A percentile compares a stretch with the other conserved stretches of the same genome.
These are phyloP conservation scores for Psococerastis gibbosa DNA, from an alignment of 2,888 invertebrate genomes.

Conservation along the genomic window DNA sequence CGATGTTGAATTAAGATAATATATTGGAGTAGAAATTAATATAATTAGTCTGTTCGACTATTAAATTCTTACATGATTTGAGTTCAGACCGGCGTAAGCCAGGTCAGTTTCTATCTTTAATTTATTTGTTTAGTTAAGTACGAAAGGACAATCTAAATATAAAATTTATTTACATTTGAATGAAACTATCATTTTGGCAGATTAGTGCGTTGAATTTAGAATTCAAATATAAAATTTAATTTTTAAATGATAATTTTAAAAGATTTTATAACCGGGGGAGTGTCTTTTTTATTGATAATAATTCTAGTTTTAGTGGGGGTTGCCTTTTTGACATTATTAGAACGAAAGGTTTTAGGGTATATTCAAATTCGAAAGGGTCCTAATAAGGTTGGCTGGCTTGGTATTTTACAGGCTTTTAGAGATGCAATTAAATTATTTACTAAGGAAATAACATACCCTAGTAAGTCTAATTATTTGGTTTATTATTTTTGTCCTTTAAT, in stretches of 20 bases:
- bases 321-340: slow-evolving; percentile 51
- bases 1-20: slow-evolving; percentile 72
- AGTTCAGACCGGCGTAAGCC: slow-evolving; percentile 73
- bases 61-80: slow-evolving; percentile 74
- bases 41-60: slow-evolving; percentile 62
- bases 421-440: slow-evolving; percentile 55
- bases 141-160: slow-evolving; percentile 50
- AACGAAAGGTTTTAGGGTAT: slow-evolving; percentile 50
- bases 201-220: slow-evolving; percentile 53
- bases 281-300: slow-evolving; percentile 32
- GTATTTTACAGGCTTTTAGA: slow-evolving; percentile 47
- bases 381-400: slow-evolving; percentile 44
- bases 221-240: slow-evolving; percentile 37
- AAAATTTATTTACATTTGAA: slow-evolving; percentile 30
- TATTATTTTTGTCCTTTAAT: slow-evolving; percentile 32
- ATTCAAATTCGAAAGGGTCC: slow-evolving; percentile 56
- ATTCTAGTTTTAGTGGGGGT: slow-evolving; percentile 41
- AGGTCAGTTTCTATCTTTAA: slow-evolving; percentile 72
- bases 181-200: slow-evolving; percentile 39
- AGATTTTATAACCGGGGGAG: slow-evolving; percentile 25
- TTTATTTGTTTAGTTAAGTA: slow-evolving; percentile 42
- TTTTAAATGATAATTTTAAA: slow-evolving; percentile 25
- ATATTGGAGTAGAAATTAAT: slow-evolving; percentile 44
- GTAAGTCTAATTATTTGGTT: slow-evolving; percentile 36
- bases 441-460: slow-evolving; percentile 39